phyloP scores from a whole-genome alignment of 2,113 vertebrate species.

The Gnathonemus echidnorhynchus region DNA sequence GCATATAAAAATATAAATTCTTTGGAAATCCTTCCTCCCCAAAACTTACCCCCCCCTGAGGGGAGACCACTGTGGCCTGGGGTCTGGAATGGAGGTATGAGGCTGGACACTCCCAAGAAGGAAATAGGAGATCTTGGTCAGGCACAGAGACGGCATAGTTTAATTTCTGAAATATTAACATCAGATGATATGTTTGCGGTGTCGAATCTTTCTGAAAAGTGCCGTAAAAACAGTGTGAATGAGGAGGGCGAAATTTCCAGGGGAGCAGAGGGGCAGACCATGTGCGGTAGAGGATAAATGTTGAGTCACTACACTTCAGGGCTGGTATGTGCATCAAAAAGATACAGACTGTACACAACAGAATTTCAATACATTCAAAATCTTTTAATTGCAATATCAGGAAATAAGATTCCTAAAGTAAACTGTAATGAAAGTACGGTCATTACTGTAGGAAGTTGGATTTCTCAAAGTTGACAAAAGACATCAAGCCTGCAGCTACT shows the following conservation, averaged over 20 bases:
- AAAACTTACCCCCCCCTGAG: not conserved
- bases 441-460: not conserved
- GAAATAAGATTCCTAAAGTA: not conserved
- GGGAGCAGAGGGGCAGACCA: not conserved
- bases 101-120: not conserved
- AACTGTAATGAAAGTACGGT: not conserved
- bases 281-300: not conserved
- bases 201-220: not conserved
- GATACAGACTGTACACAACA: not conserved
- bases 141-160: not conserved
- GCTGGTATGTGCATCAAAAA: not conserved
- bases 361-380: not conserved
- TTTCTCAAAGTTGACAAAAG: not conserved
- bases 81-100: not conserved
- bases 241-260: not conserved
- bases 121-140: not conserved
- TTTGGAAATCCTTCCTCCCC: not conserved
- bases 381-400: not conserved
- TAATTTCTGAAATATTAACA: not conserved
- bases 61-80: constrained; percentile 5
- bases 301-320: not conserved
- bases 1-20: constrained; percentile 17
- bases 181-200: not conserved
- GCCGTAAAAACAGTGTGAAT: not conserved
- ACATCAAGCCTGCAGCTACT: not conserved